phyloP scores from a whole-genome alignment of 2,797 vertebrate species.

The Fringilla coelebs region DNA sequence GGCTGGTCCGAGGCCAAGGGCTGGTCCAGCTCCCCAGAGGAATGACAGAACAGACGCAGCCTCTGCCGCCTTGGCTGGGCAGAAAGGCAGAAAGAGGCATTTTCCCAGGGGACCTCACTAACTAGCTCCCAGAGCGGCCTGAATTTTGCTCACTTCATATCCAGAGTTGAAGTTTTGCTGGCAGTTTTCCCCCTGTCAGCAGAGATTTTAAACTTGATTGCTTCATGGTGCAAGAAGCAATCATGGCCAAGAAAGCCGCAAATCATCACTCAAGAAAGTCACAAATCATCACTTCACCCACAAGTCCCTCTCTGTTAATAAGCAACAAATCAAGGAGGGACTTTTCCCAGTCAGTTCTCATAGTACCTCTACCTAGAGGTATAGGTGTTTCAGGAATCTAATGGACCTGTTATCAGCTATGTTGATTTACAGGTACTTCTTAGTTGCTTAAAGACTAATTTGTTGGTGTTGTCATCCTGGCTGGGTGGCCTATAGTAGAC shows the following conservation, averaged over 20 bases:
- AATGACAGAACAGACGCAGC: accelerated
- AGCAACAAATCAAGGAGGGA: neutral
- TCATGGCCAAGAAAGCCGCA: neutral
- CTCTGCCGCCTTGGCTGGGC: neutral
- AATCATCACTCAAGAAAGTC: neutral
- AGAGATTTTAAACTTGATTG: neutral
- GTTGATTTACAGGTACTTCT: neutral
- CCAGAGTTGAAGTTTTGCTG: neutral
- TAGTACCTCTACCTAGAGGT: neutral
- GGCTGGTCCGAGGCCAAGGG: accelerated
- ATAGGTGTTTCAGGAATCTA: neutral
- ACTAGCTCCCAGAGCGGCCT: neutral
- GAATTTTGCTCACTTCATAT: neutral
- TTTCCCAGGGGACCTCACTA: neutral
- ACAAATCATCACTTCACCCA: neutral
- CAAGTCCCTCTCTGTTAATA: neutral
- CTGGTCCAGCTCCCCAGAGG: neutral
- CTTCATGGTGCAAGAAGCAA: neutral
- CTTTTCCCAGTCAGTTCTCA: neutral
- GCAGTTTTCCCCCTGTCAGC: neutral
- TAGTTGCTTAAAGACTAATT: neutral
- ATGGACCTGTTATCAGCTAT: neutral
- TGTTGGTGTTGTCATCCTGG: neutral
- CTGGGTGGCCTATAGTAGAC: neutral
- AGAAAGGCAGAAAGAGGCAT: neutral